Evolutionary conservation across 2,113 vertebrate genomes (phyloP), one percentile per base, ranked within the genome.

Genomic region (Poicephalus meyeri): DNA sequence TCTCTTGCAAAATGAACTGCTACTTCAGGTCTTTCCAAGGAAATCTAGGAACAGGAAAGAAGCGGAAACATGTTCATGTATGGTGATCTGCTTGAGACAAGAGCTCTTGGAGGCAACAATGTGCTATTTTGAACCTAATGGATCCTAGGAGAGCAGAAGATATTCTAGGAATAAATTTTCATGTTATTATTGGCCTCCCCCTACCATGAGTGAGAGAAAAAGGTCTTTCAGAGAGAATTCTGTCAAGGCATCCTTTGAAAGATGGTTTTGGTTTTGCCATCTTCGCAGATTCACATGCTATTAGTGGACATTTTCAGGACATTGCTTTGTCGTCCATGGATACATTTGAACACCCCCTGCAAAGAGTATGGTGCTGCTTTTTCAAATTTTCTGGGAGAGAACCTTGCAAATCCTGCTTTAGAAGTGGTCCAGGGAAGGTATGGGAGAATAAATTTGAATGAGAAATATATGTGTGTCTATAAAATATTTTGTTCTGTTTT

Each of bases 61-160:
- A 37, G 9, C 69, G 55, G 60, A 73, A 15, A 7, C 35, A 13
- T 2, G 0, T 68, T 68, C 29, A 39, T 10, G 5, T 52, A 60
- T 19, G 8, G 20, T 60, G 21, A 58, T 69, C 25, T 69, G 6
- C 47, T 80, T 80, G 9, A 65, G 10, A 24, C 20, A 24, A 86
- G 58, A 73, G 29, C 6, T 46, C 29, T 25, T 65, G 35, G 26
- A 88, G 74, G n/a, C 10, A 86, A 12, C 17, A 39, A 13, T 1
- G 2, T 41, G 15, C 2, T 9, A 26, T 58, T 88, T 76, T 72
- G 29, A 86, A 63, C 13, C 24, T 29, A 49, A 16, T 1, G 1
- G 46, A 47, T 1, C 5, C 8, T 9, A 44, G 44, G 7, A 60
- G 10, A 2, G 9, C 8, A 89, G 1, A 2, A 47, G 1, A 44